These are phyloP conservation scores for Lycia hirtaria DNA, from an alignment of 2,888 invertebrate genomes.

Conservation along the genomic window DNA sequence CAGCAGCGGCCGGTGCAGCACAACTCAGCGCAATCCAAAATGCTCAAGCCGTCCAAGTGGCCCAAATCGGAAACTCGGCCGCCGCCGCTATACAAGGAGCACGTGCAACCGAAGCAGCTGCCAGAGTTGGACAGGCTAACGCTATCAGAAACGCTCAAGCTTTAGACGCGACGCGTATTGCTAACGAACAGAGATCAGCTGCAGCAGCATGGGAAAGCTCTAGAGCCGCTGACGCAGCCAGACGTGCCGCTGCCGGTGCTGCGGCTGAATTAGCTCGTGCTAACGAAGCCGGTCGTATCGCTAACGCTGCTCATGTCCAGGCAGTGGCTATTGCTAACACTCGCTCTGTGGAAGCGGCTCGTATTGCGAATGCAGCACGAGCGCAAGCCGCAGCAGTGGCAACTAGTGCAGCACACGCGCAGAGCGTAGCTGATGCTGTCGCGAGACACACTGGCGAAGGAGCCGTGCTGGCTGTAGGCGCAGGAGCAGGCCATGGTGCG, in stretches of 20 bases:
- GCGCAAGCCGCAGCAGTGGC: constrained; percentile 63
- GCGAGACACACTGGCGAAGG: constrained; percentile 58
- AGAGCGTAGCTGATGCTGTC: constrained; percentile 66
- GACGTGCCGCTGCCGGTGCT: constrained; percentile 66
- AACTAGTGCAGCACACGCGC: constrained; percentile 65
- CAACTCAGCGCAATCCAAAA: constrained; percentile 77
- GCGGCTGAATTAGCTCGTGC: constrained; percentile 63
- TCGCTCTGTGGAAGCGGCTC: constrained; percentile 72
- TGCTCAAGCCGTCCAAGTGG: constrained; percentile 73
- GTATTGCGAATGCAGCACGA: constrained; percentile 65
- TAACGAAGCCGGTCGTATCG: constrained; percentile 65
- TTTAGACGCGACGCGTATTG: constrained; percentile 70
- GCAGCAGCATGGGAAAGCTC: constrained; percentile 75
- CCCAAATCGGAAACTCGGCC: constrained; percentile 73
- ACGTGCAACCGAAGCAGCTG: constrained; percentile 72
- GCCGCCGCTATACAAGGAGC: constrained; percentile 77
- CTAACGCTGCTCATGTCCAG: constrained; percentile 73
- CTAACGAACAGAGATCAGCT: constrained; percentile 73
- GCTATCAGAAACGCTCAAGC: constrained; percentile 76
- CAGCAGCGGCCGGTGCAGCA: constrained; percentile 72
- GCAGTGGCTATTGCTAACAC: constrained; percentile 74
- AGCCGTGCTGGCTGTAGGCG: constrained; percentile 44
- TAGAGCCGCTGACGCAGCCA: constrained; percentile 70
- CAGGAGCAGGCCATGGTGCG: constrained; percentile 32
- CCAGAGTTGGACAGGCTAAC: constrained; percentile 69